Conservation (phyloP, 1,140 invertebrate species). For the Aphelinus atriplicis region DNA sequence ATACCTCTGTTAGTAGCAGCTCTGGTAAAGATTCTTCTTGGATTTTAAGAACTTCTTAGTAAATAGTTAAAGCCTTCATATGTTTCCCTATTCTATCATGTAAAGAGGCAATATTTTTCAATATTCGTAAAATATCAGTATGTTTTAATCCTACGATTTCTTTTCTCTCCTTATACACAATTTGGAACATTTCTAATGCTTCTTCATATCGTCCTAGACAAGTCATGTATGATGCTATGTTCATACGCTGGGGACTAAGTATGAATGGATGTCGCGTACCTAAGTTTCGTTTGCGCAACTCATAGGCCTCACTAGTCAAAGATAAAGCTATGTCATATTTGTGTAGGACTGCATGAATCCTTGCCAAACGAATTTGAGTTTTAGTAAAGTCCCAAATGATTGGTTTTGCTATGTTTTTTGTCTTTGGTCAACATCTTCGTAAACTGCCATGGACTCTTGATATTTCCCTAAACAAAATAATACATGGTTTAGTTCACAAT, state of each 20-base stretch:
- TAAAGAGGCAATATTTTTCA: conserved; percentile 37
- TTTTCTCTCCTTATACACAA: conserved; percentile 42
- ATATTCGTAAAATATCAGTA: conserved; percentile 34
- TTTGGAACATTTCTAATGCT: conserved; percentile 45
- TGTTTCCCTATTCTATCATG: not conserved
- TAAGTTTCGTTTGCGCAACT: not conserved
- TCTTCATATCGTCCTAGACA: conserved; percentile 45
- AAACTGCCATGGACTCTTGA: not conserved
- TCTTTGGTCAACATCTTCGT: conserved; percentile 4
- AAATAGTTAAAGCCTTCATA: not conserved
- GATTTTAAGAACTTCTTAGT: not conserved
- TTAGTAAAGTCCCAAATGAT: conserved; percentile 15
- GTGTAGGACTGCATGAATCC: no score
- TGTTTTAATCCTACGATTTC: conserved; percentile 41
- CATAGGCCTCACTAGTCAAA: no score
- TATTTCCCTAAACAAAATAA: not conserved
- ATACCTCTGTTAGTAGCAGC: not conserved
- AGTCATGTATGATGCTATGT: conserved; percentile 6
- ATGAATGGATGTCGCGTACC: not conserved
- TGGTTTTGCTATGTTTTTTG: not conserved
- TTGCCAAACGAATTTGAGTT: conserved; percentile 2
- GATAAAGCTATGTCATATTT: no score
- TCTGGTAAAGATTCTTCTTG: not conserved
- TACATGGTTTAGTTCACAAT: no score
- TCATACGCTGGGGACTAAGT: not conserved